A percentile compares a stretch with the other conserved stretches of the same genome.
Evolutionary conservation across 2,113 vertebrate species (phyloP).

Genomic region (Bettongia penicillata): DNA sequence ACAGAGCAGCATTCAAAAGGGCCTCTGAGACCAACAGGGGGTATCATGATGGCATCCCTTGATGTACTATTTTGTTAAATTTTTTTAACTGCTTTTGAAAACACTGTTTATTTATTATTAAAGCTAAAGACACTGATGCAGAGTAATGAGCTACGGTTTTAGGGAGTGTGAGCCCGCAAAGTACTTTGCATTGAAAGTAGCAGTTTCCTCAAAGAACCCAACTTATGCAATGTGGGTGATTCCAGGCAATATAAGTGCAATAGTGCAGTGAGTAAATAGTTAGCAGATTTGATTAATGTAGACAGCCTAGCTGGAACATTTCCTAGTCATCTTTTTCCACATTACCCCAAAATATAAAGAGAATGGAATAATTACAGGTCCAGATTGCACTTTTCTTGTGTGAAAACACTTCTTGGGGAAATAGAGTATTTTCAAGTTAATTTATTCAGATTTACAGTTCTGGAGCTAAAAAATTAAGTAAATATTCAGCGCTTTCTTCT

Average conservation of each 20-base stretch:
- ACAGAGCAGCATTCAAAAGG: neutral
- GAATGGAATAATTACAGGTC: neutral
- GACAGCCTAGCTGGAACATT: neutral
- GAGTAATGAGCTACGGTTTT: neutral
- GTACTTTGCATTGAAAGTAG: neutral
- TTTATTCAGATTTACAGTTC: neutral
- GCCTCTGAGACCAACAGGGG: neutral
- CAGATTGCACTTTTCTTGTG: neutral
- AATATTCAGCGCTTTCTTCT: neutral
- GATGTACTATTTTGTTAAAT: neutral
- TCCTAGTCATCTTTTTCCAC: neutral
- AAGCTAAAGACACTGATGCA: neutral
- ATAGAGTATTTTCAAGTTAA: neutral
- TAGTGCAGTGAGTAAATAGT: neutral
- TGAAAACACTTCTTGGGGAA: neutral
- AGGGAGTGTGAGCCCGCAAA: neutral
- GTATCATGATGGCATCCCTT: neutral
- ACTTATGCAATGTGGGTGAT: neutral
- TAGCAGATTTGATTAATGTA: neutral
- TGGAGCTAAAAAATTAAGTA: neutral
- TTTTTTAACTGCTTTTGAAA: neutral
- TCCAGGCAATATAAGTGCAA: neutral
- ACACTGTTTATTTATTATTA: neutral
- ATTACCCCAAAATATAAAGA: neutral
- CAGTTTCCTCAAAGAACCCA: neutral